A percentile compares a stretch with the other conserved stretches of the same genome.
phyloP scores from a whole-genome alignment of 2,888 invertebrate genomes.

The Catocala fraxini region DNA sequence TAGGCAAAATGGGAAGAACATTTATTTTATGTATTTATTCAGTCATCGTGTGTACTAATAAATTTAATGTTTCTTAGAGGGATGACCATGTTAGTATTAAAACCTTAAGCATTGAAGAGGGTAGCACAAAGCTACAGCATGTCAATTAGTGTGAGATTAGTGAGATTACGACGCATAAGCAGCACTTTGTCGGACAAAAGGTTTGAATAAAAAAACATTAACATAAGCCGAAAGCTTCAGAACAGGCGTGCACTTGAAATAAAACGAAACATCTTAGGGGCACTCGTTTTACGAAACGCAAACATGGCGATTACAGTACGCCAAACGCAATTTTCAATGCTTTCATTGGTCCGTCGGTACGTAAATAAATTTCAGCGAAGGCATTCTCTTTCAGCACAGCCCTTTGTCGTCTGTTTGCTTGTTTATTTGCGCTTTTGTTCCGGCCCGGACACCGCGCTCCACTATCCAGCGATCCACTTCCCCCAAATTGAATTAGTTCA shows the following conservation, averaged over 20 bases:
- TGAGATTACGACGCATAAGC: slow-evolving; percentile 14
- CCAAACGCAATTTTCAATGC: slow-evolving; percentile 58
- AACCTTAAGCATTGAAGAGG: not conserved
- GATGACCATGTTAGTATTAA: no score
- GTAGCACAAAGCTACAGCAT: slow-evolving; percentile 5
- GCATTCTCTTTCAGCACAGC: slow-evolving; percentile 59
- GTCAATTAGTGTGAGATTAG: slow-evolving; percentile 6
- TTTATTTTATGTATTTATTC: no score
- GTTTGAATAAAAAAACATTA: slow-evolving; percentile 24
- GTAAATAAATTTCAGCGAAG: slow-evolving; percentile 64
- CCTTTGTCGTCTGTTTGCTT: slow-evolving; percentile 65
- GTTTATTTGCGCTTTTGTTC: slow-evolving; percentile 67
- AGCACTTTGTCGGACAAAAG: slow-evolving; percentile 15
- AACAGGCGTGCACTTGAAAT: slow-evolving; percentile 37
- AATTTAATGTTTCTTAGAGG: no score
- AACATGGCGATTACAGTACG: slow-evolving; percentile 53
- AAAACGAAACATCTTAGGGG: slow-evolving; percentile 43
- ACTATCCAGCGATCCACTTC: slow-evolving; percentile 67
- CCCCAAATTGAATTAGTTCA: slow-evolving; percentile 74
- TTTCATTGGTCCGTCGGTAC: slow-evolving; percentile 53
- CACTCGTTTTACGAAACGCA: slow-evolving; percentile 39
- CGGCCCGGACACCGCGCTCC: slow-evolving; percentile 49
- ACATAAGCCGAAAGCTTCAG: slow-evolving; percentile 30
- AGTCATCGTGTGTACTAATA: no score
- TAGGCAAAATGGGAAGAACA: no score